These are phyloP conservation scores for Eilema sororculum DNA, from an alignment of 2,888 invertebrate species.

Conservation along the genomic window DNA sequence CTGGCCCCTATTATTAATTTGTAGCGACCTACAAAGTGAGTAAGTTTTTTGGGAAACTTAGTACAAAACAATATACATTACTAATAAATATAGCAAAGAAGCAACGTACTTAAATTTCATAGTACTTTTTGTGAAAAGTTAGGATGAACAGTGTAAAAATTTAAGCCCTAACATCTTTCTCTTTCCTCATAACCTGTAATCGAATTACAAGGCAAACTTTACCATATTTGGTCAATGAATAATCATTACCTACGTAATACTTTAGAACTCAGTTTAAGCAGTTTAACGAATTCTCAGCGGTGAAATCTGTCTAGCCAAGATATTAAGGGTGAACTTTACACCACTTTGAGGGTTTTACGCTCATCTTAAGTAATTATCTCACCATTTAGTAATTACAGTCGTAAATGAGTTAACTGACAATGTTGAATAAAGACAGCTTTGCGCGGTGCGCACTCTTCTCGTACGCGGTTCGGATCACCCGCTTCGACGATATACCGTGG, in stretches of 20 bases:
- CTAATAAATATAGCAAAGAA: background rate
- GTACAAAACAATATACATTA: background rate
- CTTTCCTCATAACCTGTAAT: too few relatives aligned
- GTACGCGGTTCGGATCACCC: background rate
- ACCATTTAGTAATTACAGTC: background rate
- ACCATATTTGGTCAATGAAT: too few relatives aligned
- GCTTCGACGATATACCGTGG: background rate
- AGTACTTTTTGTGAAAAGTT: too few relatives aligned
- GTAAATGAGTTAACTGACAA: background rate
- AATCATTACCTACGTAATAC: too few relatives aligned
- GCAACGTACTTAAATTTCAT: too few relatives aligned
- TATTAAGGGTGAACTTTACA: background rate
- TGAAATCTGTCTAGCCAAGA: background rate
- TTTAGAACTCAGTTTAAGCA: too few relatives aligned
- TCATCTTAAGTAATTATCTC: background rate
- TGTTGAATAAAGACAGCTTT: background rate
- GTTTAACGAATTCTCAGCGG: background rate
- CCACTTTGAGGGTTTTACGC: background rate
- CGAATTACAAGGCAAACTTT: too few relatives aligned
- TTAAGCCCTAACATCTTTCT: too few relatives aligned
- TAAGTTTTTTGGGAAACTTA: background rate
- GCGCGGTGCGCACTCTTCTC: too few relatives aligned
- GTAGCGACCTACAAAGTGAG: background rate
- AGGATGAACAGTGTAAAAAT: too few relatives aligned
- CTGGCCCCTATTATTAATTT: background rate